A percentile compares a stretch with the other conserved stretches of the same genome.
Evolutionary conservation across 1,140 invertebrate species (phyloP).

Genomic region (Agrilus planipennis): DNA sequence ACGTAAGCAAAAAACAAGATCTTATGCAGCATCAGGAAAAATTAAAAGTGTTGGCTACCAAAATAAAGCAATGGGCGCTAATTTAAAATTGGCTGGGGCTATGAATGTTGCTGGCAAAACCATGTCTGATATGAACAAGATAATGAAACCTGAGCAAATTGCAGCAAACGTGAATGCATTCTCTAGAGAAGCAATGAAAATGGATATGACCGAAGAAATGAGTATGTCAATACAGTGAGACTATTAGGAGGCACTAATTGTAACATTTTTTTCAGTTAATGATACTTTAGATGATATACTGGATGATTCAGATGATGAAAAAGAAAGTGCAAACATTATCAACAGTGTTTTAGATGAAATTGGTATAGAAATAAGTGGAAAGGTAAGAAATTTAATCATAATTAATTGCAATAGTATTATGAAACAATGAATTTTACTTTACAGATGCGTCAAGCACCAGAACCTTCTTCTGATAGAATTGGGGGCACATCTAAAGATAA

Average conservation of each 20-base stretch:
- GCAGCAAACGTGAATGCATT: constrained; percentile 73
- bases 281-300: constrained; percentile 86
- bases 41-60: constrained; percentile 63
- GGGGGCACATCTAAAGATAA: constrained; percentile 39
- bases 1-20: constrained; percentile 77
- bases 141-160: constrained; percentile 76
- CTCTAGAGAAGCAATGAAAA: constrained; percentile 66
- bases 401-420: too few species aligned
- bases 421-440: too few species aligned
- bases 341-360: constrained; percentile 88
- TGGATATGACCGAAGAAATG: constrained; percentile 94
- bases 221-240: constrained; percentile 45
- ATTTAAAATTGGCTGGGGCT: constrained; percentile 71
- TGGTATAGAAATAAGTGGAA: constrained; percentile 85
- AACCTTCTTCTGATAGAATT: constrained; percentile 39
- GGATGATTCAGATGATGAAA: constrained; percentile 79
- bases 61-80: constrained; percentile 80
- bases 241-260: constrained; percentile 1
- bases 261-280: constrained; percentile 54
- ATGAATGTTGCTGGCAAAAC: constrained; percentile 80
- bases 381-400: constrained; percentile 48
- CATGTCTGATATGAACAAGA: constrained; percentile 78
- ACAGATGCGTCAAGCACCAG: constrained; percentile 40
- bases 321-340: constrained; percentile 76
- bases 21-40: constrained; percentile 64